phyloP scores from a whole-genome alignment of 2,113 vertebrate genomes.

The Otocyon megalotis region DNA sequence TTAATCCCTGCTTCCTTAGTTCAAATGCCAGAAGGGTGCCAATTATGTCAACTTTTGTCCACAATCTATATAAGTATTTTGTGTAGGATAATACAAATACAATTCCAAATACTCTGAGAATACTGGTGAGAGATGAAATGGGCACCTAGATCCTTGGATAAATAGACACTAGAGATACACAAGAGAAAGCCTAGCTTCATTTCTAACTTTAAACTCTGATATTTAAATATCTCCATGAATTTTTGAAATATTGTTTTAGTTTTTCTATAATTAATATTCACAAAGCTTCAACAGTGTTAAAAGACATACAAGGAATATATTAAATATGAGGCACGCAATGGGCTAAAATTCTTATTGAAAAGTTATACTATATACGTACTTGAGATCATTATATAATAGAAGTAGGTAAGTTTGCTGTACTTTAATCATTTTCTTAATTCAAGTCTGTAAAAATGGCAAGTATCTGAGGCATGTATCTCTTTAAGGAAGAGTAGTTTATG shows the following conservation, averaged over 20 bases:
- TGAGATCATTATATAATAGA: not conserved
- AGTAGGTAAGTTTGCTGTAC: rapidly evolving
- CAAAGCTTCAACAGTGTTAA: not conserved
- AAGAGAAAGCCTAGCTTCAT: not conserved
- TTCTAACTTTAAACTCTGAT: not conserved
- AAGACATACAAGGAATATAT: not conserved
- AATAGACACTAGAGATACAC: not conserved
- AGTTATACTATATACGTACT: not conserved
- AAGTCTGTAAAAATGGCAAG: not conserved
- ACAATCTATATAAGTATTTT: not conserved
- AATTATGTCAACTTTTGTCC: not conserved
- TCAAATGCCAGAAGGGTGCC: not conserved
- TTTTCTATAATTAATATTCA: not conserved
- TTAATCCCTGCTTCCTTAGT: not conserved
- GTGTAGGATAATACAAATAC: not conserved
- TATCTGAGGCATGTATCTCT: not conserved
- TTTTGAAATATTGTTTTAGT: not conserved
- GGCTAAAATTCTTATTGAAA: not conserved
- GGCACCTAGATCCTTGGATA: not conserved
- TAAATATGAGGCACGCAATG: not conserved
- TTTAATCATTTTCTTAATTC: not conserved
- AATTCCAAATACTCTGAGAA: not conserved
- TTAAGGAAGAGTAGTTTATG: not conserved
- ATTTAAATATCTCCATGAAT: not conserved
- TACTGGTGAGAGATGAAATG: not conserved